Conservation (phyloP, 1,140 invertebrate species). For the Temnothorax longispinosus region DNA sequence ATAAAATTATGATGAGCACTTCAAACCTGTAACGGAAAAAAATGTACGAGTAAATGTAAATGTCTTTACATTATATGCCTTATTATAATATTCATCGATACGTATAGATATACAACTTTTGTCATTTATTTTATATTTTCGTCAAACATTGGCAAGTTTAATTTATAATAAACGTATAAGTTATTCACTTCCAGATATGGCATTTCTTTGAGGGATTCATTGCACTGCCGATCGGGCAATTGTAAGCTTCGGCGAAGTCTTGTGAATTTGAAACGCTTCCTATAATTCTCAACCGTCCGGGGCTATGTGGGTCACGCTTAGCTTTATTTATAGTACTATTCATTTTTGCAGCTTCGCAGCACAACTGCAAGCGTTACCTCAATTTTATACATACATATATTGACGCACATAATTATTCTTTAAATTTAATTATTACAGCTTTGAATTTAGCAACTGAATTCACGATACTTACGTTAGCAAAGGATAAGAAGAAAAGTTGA, state of each 20-base stretch:
- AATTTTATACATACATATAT: neutral
- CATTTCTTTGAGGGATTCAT: conserved; percentile 69
- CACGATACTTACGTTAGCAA: conserved; percentile 50
- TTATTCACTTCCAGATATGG: conserved; percentile 59
- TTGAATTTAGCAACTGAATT: neutral
- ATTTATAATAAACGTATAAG: no score
- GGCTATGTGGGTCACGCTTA: conserved; percentile 40
- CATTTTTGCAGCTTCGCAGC: conserved; percentile 30
- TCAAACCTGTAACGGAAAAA: no score
- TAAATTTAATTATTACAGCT: neutral
- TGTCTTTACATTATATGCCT: neutral
- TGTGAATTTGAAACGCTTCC: conserved; percentile 55
- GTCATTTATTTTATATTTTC: no score
- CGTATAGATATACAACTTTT: neutral
- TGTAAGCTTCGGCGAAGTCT: conserved; percentile 59
- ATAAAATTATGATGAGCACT: no score
- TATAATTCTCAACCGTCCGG: conserved; percentile 59
- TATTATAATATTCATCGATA: no score
- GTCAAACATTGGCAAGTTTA: neutral
- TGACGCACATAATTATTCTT: neutral
- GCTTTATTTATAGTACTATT: neutral
- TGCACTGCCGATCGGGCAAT: conserved; percentile 55
- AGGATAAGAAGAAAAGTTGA: conserved; percentile 64
- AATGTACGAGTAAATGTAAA: no score
- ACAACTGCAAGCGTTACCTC: conserved; percentile 47